These are phyloP conservation scores for Bombus fervidus DNA, from an alignment of 1,140 invertebrate species.

Conservation along the genomic window DNA sequence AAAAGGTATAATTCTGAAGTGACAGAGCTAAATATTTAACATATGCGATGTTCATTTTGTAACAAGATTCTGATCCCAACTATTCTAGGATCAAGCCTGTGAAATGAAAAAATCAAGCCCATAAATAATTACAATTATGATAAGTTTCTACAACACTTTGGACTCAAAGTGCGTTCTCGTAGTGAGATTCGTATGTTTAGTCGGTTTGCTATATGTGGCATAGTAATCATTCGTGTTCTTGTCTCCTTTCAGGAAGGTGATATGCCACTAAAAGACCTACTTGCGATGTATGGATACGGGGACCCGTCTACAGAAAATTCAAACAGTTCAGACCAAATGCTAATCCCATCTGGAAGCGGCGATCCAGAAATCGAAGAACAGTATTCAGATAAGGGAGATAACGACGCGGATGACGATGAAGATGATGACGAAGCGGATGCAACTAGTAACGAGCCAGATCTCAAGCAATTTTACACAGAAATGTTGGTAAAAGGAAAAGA, in stretches of 20 bases:
- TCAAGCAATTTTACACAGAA: constrained; percentile 83
- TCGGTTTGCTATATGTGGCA: constrained; percentile 49
- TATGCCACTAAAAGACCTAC: constrained; percentile 96
- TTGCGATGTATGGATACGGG: constrained; percentile 93
- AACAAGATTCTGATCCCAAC: constrained; percentile 69
- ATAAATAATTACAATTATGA: constrained; percentile 72
- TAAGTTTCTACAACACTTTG: constrained; percentile 70
- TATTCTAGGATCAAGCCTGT: constrained; percentile 71
- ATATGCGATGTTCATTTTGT: constrained; percentile 59
- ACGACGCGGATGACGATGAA: constrained; percentile 80
- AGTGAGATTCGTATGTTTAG: constrained; percentile 69
- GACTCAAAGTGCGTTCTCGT: constrained; percentile 71
- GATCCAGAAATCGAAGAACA: constrained; percentile 69
- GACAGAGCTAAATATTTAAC: constrained; percentile 40
- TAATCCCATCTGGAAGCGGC: constrained; percentile 72
- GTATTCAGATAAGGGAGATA: constrained; percentile 79
- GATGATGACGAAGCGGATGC: constrained; percentile 78
- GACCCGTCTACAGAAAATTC: constrained; percentile 77
- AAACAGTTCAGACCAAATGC: constrained; percentile 75
- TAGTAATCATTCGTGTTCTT: constrained; percentile 61
- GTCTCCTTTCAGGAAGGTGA: constrained; percentile 86
- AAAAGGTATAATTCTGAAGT: constrained; percentile 85
- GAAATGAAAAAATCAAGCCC: constrained; percentile 70
- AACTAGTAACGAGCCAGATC: constrained; percentile 77
- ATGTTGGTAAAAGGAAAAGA: constrained; percentile 83